These are phyloP conservation scores for Schizopygopsis malacanthus DNA, from an alignment of 2,797 vertebrate species.

Conservation along the genomic window DNA sequence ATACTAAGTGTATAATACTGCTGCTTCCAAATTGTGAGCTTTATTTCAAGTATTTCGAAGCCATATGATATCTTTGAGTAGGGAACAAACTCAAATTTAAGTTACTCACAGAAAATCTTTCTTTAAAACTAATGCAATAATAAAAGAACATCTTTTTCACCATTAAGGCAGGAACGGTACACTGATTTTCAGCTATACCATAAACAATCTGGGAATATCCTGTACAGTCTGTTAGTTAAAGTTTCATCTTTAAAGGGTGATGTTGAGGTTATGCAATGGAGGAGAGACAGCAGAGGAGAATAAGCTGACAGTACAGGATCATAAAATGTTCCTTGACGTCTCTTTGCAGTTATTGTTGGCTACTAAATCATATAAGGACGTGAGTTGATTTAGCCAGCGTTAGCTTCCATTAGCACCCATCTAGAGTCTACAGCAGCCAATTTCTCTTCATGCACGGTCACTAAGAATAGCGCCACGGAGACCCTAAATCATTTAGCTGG, in stretches of 20 bases:
- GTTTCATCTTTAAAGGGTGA: neutral
- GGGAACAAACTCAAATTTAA: neutral
- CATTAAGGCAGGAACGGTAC: neutral
- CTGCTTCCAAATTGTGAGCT: neutral
- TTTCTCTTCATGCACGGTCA: constrained; percentile 59
- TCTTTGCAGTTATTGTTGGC: constrained; percentile 59
- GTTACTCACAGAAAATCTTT: neutral
- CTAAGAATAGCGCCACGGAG: constrained; percentile 74
- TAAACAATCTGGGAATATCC: neutral
- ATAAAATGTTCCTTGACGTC: constrained; percentile 53
- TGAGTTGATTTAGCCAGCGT: constrained; percentile 65
- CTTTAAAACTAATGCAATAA: neutral
- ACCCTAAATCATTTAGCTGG: constrained; percentile 75
- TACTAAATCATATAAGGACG: constrained; percentile 51
- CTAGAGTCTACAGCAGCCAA: constrained; percentile 18
- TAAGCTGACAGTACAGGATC: constrained; percentile 58
- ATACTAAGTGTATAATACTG: neutral
- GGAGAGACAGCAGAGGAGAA: constrained; percentile 9
- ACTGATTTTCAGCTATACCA: neutral
- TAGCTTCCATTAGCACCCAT: constrained; percentile 57
- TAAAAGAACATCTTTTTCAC: neutral
- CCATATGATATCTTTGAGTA: neutral
- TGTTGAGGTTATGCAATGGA: neutral
- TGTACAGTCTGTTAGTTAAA: neutral
- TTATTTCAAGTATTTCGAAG: neutral